A percentile compares a stretch with the other conserved stretches of the same genome.
Conservation (phyloP, 2,113 vertebrate species). For the Apteryx owenii region DNA sequence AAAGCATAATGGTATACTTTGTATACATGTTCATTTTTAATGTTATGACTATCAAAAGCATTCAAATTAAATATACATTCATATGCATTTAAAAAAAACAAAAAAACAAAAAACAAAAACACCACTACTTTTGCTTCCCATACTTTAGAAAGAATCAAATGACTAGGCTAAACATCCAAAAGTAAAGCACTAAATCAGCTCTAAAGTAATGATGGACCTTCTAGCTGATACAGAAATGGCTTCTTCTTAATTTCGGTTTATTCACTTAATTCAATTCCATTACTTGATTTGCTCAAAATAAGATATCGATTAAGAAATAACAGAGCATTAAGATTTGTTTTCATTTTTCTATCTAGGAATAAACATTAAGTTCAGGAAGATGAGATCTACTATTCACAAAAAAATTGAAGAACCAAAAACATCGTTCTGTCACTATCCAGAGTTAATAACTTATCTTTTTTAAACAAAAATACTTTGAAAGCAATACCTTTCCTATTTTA, state of each 20-base stretch:
- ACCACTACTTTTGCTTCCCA: neutral
- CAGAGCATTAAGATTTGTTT: neutral
- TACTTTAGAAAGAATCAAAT: neutral
- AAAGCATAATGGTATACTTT: neutral
- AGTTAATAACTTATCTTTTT: neutral
- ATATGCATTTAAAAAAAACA: no score
- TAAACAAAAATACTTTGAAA: neutral
- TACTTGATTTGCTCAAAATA: slow-evolving; percentile 16
- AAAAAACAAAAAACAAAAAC: neutral
- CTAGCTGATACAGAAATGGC: neutral
- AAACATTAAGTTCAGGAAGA: neutral
- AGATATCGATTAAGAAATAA: slow-evolving; percentile 36
- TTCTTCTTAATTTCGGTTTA: slow-evolving; percentile 11
- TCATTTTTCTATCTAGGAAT: neutral
- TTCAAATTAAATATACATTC: neutral
- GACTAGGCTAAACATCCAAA: neutral
- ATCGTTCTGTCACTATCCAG: neutral
- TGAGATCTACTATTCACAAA: neutral
- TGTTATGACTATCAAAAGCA: neutral
- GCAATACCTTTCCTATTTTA: neutral
- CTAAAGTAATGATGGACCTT: neutral
- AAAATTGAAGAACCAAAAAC: neutral
- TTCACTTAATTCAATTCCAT: slow-evolving; percentile 10
- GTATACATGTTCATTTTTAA: neutral
- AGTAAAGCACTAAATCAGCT: neutral